Conservation (phyloP, 2,888 invertebrate species). For the Pristionchus fissidentatus region DNA sequence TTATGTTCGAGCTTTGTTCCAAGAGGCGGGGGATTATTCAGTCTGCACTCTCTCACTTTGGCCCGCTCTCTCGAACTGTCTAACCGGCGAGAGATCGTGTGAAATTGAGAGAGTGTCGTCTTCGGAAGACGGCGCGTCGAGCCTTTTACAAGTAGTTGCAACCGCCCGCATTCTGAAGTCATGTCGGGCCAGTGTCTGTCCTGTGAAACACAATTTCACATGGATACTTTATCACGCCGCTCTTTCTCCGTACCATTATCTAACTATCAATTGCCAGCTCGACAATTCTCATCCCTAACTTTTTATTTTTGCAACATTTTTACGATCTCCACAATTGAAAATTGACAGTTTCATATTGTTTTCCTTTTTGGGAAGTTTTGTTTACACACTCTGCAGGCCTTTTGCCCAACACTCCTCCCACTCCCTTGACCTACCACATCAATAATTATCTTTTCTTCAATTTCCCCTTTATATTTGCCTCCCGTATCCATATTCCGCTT, state of each 20-base stretch:
- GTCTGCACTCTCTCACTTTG: not conserved
- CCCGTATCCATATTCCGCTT: not conserved
- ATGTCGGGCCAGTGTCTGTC: not conserved
- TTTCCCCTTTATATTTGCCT: no score
- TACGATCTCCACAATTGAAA: no score
- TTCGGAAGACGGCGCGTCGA: not conserved
- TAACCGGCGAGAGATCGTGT: not conserved
- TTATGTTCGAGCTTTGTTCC: conserved; percentile 44
- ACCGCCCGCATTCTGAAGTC: not conserved
- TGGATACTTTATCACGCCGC: not conserved
- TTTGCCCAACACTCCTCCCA: not conserved
- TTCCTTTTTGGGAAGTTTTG: no score
- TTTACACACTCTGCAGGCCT: no score
- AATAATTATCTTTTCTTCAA: no score
- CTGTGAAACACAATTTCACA: not conserved
- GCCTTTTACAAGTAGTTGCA: conserved; percentile 42
- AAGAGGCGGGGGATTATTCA: not conserved
- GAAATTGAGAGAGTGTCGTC: not conserved
- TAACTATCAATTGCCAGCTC: not conserved
- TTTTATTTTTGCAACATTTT: no score
- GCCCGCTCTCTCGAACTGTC: not conserved
- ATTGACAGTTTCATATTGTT: no score
- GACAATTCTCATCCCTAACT: no score
- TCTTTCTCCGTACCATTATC: not conserved
- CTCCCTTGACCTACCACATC: no score